Conservation (phyloP, 2,888 invertebrate species). For the Rhamphomyia laevipes region DNA sequence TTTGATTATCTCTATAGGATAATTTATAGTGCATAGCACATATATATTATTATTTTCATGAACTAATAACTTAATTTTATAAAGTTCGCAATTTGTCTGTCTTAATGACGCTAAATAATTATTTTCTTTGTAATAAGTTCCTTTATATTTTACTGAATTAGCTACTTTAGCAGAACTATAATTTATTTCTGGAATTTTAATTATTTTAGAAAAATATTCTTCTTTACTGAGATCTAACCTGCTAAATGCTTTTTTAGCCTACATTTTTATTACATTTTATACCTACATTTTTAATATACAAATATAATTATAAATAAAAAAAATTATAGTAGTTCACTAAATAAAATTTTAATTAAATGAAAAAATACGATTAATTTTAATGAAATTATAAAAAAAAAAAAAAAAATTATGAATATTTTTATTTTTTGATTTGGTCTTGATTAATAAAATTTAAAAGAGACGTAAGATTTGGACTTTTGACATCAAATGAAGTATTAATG, state of each 20-base stretch:
- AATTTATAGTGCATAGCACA: slow-evolving; percentile 7
- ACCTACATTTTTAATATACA: slow-evolving; percentile 23
- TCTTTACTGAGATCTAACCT: not conserved
- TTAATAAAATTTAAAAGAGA: slow-evolving; percentile 1
- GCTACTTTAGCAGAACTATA: not conserved
- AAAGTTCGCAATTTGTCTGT: slow-evolving; percentile 2
- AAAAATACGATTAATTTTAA: no score
- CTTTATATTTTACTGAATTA: slow-evolving; percentile 4
- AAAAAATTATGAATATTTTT: no score
- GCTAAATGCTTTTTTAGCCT: not conserved
- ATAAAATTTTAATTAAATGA: no score
- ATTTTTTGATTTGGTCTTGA: no score
- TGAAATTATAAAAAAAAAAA: no score
- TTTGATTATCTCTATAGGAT: not conserved
- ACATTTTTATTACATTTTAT: no score
- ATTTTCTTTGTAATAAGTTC: slow-evolving; percentile 5
- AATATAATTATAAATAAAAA: no score
- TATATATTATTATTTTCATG: slow-evolving; percentile 1
- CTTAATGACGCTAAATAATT: slow-evolving; percentile 5
- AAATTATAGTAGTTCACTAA: no score
- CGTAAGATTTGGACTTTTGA: not conserved
- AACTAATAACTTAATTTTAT: slow-evolving; percentile 6
- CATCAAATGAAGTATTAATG: not conserved
- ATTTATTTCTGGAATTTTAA: not conserved
- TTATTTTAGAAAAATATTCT: slow-evolving; percentile 2